A percentile compares a stretch with the other conserved stretches of the same genome.
Conservation (phyloP, 1,140 invertebrate genomes). For the Nephotettix cincticeps region DNA sequence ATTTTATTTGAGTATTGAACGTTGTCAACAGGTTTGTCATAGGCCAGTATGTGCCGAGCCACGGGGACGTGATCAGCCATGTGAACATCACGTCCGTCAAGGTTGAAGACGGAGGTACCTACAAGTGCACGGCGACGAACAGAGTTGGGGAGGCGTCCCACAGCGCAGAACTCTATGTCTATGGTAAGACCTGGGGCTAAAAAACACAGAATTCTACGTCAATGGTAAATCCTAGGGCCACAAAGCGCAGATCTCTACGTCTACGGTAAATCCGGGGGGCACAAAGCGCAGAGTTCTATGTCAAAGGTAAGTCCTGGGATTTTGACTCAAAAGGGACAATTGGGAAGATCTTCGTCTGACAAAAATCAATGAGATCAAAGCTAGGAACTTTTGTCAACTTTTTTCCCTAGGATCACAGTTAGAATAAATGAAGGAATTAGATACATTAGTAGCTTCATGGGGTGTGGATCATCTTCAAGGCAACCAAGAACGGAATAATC, state of each 20-base stretch:
- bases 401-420: no score
- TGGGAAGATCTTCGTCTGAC: no score
- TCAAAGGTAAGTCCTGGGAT: not conserved
- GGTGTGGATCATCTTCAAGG: no score
- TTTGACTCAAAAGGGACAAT: no score
- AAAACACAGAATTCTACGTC: not conserved
- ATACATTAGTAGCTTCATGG: no score
- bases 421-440: no score
- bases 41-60: slow-evolving; percentile 63
- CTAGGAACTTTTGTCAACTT: no score
- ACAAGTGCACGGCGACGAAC: slow-evolving; percentile 67
- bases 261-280: slow-evolving; percentile 49
- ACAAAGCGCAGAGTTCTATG: not conserved
- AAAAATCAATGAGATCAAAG: no score
- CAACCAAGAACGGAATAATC: no score
- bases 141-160: slow-evolving; percentile 60
- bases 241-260: slow-evolving; percentile 67
- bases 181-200: slow-evolving; percentile 45
- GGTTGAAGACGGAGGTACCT: slow-evolving; percentile 70
- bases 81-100: slow-evolving; percentile 69
- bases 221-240: slow-evolving; percentile 15
- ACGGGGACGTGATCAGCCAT: slow-evolving; percentile 69
- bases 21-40: slow-evolving; percentile 63
- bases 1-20: no score
- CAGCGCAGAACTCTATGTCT: slow-evolving; percentile 65